A percentile compares a stretch with the other conserved stretches of the same genome.
Evolutionary conservation across 1,140 invertebrate species (phyloP).

Genomic region (Yoshiicerus persimilis): DNA sequence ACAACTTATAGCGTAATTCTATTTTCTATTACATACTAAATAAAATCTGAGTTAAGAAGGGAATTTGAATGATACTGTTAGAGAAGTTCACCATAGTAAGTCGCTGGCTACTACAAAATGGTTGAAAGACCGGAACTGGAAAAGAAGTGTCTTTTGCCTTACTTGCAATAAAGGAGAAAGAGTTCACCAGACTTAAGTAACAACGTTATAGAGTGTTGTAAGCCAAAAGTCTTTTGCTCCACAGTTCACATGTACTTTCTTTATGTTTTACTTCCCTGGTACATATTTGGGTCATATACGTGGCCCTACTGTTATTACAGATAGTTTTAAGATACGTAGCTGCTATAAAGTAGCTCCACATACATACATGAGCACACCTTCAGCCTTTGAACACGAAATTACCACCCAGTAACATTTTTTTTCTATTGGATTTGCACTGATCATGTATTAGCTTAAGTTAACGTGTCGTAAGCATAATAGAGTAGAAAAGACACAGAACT

Average conservation of each 20-base stretch:
- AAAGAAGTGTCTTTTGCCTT: not conserved
- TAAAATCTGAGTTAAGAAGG: not conserved
- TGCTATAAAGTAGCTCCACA: no score
- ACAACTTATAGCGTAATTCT: no score
- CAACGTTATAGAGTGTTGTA: not conserved
- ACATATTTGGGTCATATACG: not conserved
- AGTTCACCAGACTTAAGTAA: not conserved
- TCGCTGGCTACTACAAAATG: not conserved
- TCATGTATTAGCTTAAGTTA: not conserved
- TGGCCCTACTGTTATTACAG: not conserved
- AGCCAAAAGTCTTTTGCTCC: not conserved
- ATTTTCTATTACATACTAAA: not conserved
- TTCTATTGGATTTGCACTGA: not conserved
- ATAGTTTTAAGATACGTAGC: not conserved
- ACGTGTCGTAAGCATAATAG: no score
- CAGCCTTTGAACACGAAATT: no score
- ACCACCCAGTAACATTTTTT: not conserved
- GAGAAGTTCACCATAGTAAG: not conserved
- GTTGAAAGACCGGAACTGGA: not conserved
- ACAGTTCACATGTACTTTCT: not conserved
- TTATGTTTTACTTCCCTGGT: not conserved
- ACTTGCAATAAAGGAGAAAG: not conserved
- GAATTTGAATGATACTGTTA: not conserved
- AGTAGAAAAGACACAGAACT: no score
- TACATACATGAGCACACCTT: no score